Evolutionary conservation across 2,113 vertebrate genomes (phyloP), one percentile per base, ranked within the genome.

Genomic region (Dicrurus megarhynchus): DNA sequence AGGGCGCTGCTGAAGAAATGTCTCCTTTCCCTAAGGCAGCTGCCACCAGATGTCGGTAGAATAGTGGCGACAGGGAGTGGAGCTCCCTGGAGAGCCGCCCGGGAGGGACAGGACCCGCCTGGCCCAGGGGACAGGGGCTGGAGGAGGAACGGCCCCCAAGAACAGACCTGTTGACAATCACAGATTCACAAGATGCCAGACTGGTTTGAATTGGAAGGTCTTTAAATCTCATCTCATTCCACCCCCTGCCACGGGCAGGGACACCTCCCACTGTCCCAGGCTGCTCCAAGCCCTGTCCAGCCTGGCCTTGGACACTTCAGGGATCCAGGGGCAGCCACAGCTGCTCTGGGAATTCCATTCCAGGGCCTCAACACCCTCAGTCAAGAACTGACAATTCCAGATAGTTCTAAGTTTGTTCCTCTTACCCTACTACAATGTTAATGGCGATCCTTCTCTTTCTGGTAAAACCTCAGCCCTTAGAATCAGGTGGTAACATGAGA

Each of bases 31-130:
- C 47, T 6, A 0, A 47, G 23, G 74, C 88, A 63, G 84, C 90
- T 87, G 90, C 97, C 96, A 70, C 41, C 95, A 97, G 96, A 85
- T 96, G 97, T 97, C 96, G 90, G 95, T 94, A 96, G 85, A 93
- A 94, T 35, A 50, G 81, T 37, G 90, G 73, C 52, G 7, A 87
- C 28, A 10, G 70, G 89, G 73, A 65, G 27, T 0, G 17, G 28
- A 60, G 52, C 32, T 71, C 60, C 70, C 61, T 5, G 64, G 42
- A 13, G 68, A 56, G 87, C 67, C 17, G 23, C 49, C 8, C 22
- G 1, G 26, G n/a, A 70, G 61, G 76, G 47, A 42, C 26, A 23
- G 78, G 37, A 41, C 21, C 44, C 8, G 14, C 24, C 26, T 8
- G 63, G 39, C 27, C 55, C 42, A 1, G 37, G 55, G 37, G 42